Base-by-base conservation (phyloP, 2,797 vertebrate genomes). In the Spheniscus humboldti region DNA sequence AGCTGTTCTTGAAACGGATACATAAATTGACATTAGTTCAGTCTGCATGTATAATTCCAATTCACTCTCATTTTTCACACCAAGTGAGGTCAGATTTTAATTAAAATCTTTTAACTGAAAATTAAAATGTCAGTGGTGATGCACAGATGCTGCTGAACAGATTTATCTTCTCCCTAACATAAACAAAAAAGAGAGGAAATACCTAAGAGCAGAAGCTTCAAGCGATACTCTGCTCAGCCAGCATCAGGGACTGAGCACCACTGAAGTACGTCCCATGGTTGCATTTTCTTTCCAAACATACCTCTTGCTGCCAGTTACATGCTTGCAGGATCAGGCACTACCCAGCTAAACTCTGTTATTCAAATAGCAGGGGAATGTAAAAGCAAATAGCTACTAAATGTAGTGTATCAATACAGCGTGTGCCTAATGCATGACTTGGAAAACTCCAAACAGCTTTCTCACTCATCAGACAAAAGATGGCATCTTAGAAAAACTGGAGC, bases 71-170 rank as follows among this genome's bases (percentile, higher is more conserved):
- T 97, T 96, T 97, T 94, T 96, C 55, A 92, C 56, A 80, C n/a
- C 71, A 92, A 97, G 59, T 81, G 52, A 95, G 94, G 47, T 85
- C 92, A 62, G 39, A 93, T 87, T 96, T 97, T 96, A 97, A 96
- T 97, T 96, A 94, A 94, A 97, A 86, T 80, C 24, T 63, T 97
- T 95, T 93, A 92, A 92, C 80, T 88, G 76, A 96, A 97, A 97
- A 96, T 96, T 95, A 92, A 97, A 97, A 92, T 90, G 90, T 86
- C 89, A 96, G 66, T 23, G 77, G 62, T 80, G 94, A 96, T 94
- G 68, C 79, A 94, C 35, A 92, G 78, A 95, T 57, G 76, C 80
- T 95, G 79, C 92, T 93, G 86, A 92, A 94, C 59, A 85, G 27
- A 96, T 76, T 76, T 72, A 92, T 94, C 48, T 85, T 90, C 66